phyloP scores from a whole-genome alignment of 2,113 vertebrate genomes.

The Colaptes auratus region DNA sequence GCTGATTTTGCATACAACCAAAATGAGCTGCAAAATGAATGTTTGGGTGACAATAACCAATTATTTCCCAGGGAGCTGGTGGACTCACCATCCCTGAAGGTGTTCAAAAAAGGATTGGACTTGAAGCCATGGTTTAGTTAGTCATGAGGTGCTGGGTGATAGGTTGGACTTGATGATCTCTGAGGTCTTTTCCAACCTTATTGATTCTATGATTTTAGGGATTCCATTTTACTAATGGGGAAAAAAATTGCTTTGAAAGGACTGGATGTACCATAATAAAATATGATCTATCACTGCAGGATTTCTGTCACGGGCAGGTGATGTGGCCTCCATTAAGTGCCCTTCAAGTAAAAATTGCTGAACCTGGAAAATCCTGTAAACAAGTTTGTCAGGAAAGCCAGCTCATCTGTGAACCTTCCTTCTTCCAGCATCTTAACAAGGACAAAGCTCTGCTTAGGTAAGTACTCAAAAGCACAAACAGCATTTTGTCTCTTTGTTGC shows the following conservation, averaged over 20 bases:
- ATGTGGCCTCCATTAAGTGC: conserved; percentile 96
- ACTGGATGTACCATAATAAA: background rate
- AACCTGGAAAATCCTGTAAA: conserved; percentile 90
- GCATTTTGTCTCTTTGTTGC: background rate
- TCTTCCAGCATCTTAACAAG: conserved; percentile 99
- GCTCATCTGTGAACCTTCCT: conserved; percentile 97
- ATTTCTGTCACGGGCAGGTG: conserved; percentile 98
- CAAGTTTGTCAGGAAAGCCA: conserved; percentile 97
- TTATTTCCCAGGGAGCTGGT: background rate
- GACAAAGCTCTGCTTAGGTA: conserved; percentile 91
- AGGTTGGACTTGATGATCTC: too few relatives aligned
- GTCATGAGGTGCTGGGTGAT: too few relatives aligned
- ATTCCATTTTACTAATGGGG: background rate
- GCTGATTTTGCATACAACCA: background rate
- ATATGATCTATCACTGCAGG: conserved; percentile 75
- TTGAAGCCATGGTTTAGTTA: too few relatives aligned
- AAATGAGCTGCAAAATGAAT: background rate
- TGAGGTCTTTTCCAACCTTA: too few relatives aligned
- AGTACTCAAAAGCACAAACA: background rate
- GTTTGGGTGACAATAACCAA: background rate
- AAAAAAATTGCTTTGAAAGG: background rate
- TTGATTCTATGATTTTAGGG: too few relatives aligned
- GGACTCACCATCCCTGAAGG: too few relatives aligned
- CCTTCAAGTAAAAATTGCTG: conserved; percentile 91
- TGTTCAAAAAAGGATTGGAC: too few relatives aligned